Base-by-base conservation (phyloP, 2,113 vertebrate genomes). In the Pedionomus torquatus region DNA sequence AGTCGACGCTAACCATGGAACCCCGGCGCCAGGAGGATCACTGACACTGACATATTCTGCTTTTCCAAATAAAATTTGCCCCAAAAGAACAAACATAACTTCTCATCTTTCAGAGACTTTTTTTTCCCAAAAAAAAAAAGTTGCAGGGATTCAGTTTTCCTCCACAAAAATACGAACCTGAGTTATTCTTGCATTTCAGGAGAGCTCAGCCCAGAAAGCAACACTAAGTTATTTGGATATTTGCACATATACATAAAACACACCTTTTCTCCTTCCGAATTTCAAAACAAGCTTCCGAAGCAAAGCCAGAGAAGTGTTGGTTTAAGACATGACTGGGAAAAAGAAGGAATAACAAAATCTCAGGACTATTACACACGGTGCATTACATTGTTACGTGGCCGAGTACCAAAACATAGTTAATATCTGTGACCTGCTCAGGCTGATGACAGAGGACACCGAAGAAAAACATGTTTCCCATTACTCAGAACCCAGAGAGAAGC, bases 1-100 rank as follows among this genome's bases (percentile, higher is more conserved):
- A 33, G 55, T 35, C 28, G 41, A 35, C 7, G 24, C 13, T 11
- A 31, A 46, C 14, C 23, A 17, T 1, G 16, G 54, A 48, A 77
- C 37, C 1, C 25, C 79, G 52, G 37, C 0, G 0, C 18, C 46
- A 51, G 20, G 15, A 58, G 26, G 17, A 8, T 71, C 57, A 24
- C 1, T 5, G 54, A 33, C 0, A 0, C 30, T 14, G 37, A 48
- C 15, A 3, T 2, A 7, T 13, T 88, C 37, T 46, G 33, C 16
- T 51, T 70, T 44, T 8, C 43, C 13, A 28, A 61, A 66, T 20
- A 43, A 26, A 74, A 83, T 8, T 3, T 43, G 17, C 16, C 18
- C 52, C 23, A 33, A 72, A 89, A 89, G 72, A 89, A 37, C 26
- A 78, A 87, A 61, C 8, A 87, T 18, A 46, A 46, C 46, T 46